Evolutionary conservation across 2,113 vertebrate genomes (phyloP).

Genomic region (Notechis scutatus): DNA sequence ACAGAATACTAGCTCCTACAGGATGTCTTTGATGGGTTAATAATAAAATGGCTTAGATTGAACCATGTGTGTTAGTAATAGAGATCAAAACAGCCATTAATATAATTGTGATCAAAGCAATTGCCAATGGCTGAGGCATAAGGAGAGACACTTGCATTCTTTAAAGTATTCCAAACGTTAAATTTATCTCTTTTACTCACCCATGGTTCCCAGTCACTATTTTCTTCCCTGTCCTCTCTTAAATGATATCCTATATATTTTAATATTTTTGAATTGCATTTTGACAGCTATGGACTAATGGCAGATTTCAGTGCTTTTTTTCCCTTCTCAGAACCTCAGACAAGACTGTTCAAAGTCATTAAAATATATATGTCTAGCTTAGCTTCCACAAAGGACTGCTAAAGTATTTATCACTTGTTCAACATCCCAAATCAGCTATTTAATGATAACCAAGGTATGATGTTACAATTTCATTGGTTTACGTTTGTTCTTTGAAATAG

Average conservation of each 20-base stretch:
- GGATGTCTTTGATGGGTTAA: not conserved
- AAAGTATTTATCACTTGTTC: constrained; percentile 26
- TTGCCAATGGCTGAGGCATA: not conserved
- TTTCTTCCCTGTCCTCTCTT: not conserved
- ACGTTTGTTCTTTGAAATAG: constrained; percentile 8
- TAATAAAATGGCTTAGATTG: not conserved
- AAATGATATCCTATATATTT: not conserved
- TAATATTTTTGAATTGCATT: not conserved
- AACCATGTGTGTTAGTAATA: not conserved
- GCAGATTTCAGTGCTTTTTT: not conserved
- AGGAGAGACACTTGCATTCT: not conserved
- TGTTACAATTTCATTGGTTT: constrained; percentile 15
- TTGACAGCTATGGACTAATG: not conserved
- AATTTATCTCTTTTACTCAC: not conserved
- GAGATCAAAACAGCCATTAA: not conserved
- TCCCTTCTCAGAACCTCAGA: not conserved
- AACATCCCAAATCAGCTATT: constrained; percentile 8
- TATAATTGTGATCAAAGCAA: not conserved
- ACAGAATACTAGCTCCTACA: not conserved
- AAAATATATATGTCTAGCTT: constrained; percentile 21
- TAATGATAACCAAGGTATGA: constrained; percentile 16
- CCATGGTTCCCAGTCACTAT: not conserved
- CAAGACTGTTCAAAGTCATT: constrained; percentile 12
- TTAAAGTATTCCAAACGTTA: not conserved
- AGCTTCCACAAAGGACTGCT: constrained; percentile 10